These are phyloP conservation scores for Oscheius myriophilus DNA, from an alignment of 2,888 invertebrate species.

Conservation along the genomic window DNA sequence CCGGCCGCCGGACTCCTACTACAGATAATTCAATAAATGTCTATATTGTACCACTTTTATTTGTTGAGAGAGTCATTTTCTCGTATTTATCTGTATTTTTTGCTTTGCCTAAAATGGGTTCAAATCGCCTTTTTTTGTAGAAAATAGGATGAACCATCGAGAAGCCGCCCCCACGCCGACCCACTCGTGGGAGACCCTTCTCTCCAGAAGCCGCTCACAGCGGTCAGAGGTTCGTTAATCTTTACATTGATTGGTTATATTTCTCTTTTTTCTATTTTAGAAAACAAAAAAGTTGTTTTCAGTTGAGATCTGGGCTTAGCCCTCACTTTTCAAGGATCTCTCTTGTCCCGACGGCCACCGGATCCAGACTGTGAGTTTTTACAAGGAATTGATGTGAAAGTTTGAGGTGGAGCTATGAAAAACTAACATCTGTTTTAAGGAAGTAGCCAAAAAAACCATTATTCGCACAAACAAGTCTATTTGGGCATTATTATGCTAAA, in stretches of 20 bases:
- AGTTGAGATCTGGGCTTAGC: conserved; percentile 13
- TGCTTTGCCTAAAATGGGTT: no score
- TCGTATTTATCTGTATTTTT: no score
- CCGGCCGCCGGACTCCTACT: conserved; percentile 58
- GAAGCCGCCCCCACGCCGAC: conserved; percentile 20
- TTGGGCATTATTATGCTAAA: no score
- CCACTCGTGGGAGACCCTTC: conserved; percentile 12
- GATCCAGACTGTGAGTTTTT: conserved; percentile 15
- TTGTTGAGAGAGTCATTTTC: no score
- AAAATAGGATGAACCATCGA: background rate
- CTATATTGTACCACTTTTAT: no score
- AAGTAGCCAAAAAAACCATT: no score
- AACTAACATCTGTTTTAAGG: no score
- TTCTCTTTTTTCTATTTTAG: background rate
- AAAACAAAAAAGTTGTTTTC: background rate
- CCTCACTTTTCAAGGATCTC: conserved; percentile 13
- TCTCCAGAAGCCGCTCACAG: background rate
- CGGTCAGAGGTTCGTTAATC: conserved; percentile 8
- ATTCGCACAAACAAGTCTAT: no score
- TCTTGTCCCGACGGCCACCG: conserved; percentile 16
- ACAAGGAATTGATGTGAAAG: background rate
- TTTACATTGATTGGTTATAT: background rate
- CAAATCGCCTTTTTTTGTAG: no score
- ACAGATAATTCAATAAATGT: background rate
- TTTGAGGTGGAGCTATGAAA: no score